Evolutionary conservation across 2,888 invertebrate species (phyloP).

Genomic region (Thymelicus sylvestris): DNA sequence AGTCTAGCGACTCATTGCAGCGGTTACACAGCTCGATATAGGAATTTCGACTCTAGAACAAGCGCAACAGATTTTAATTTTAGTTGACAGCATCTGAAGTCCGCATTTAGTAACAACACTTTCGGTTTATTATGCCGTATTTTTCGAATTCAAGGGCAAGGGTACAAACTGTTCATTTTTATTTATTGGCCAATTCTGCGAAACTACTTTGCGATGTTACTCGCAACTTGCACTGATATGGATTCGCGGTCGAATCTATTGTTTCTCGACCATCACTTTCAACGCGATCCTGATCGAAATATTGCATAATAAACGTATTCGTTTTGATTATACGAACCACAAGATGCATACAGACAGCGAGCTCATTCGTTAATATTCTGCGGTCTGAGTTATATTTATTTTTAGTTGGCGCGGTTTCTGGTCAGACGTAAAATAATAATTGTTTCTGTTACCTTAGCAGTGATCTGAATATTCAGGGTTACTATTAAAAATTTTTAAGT

Average conservation of each 20-base stretch:
- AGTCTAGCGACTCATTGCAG: constrained; percentile 80
- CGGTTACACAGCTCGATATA: constrained; percentile 45
- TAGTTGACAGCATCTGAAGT: constrained; percentile 46
- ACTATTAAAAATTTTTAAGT: not conserved
- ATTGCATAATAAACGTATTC: constrained; percentile 49
- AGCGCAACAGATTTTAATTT: constrained; percentile 47
- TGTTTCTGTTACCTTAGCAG: constrained; percentile 6
- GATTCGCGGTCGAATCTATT: constrained; percentile 62
- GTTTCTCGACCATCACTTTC: constrained; percentile 56
- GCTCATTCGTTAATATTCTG: constrained; percentile 12
- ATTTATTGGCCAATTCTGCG: constrained; percentile 67
- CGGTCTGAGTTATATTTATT: constrained; percentile 12
- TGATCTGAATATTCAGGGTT: constrained; percentile 3
- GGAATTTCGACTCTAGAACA: constrained; percentile 50
- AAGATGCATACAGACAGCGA: constrained; percentile 39
- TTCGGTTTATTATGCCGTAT: constrained; percentile 66
- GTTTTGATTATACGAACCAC: constrained; percentile 61
- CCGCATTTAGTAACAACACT: constrained; percentile 66
- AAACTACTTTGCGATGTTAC: constrained; percentile 52
- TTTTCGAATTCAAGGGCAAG: constrained; percentile 78
- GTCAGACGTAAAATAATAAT: not conserved
- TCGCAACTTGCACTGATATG: constrained; percentile 45
- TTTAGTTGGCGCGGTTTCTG: constrained; percentile 8
- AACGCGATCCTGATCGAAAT: constrained; percentile 49
- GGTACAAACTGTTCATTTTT: constrained; percentile 67